Evolutionary conservation across 2,113 vertebrate species (phyloP).

Genomic region (Pelodiscus sinensis): DNA sequence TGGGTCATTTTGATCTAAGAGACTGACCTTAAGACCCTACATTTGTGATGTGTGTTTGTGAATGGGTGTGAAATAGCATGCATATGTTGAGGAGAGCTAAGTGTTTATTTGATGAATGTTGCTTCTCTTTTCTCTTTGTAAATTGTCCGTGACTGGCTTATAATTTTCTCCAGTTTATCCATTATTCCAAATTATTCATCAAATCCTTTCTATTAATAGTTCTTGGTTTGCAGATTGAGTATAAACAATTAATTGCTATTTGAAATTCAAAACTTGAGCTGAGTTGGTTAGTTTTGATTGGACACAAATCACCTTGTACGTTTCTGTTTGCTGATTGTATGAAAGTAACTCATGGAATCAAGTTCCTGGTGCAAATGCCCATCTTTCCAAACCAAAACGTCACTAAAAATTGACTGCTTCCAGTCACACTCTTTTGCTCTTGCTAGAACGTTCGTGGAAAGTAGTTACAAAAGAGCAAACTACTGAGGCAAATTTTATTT

Average conservation of each 20-base stretch:
- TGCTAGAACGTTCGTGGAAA: slow-evolving; percentile 47
- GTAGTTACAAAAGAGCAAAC: slow-evolving; percentile 33
- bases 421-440: slow-evolving; percentile 41
- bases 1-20: not conserved
- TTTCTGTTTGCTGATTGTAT: not conserved
- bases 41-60: not conserved
- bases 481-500: slow-evolving; percentile 30
- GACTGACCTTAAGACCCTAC: not conserved
- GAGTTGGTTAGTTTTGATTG: slow-evolving; percentile 48
- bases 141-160: slow-evolving; percentile 47
- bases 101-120: slow-evolving; percentile 34
- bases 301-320: slow-evolving; percentile 17
- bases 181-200: slow-evolving; percentile 66
- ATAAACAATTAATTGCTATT: slow-evolving; percentile 59
- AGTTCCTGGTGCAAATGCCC: slow-evolving; percentile 46
- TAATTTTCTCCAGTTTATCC: slow-evolving; percentile 57
- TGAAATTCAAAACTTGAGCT: slow-evolving; percentile 20
- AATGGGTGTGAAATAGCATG: not conserved
- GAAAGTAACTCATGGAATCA: not conserved
- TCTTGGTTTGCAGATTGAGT: slow-evolving; percentile 33
- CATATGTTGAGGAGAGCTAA: slow-evolving; percentile 42
- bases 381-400: not conserved
- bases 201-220: slow-evolving; percentile 63
- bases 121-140: not conserved
- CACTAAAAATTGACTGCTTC: slow-evolving; percentile 15